Percentiles rank a stretch among this genome's conserved stretches.
phyloP scores from a whole-genome alignment of 2,888 invertebrate genomes.

The Heliconius charithonia region DNA sequence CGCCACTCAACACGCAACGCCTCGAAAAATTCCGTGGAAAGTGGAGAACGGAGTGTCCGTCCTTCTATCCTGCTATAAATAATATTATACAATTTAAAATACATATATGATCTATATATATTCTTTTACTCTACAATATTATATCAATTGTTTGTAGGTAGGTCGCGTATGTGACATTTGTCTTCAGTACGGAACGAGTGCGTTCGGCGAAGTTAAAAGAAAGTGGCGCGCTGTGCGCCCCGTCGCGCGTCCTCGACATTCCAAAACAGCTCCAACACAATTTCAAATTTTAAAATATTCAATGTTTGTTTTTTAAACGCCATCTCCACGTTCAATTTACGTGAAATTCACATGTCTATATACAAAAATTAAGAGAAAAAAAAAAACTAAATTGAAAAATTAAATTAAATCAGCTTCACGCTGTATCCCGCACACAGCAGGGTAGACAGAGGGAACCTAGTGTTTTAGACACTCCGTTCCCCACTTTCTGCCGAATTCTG shows the following conservation, averaged over 20 bases:
- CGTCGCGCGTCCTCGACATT: conserved; percentile 67
- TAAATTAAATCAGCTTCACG: too few species aligned
- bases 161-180: conserved; percentile 58
- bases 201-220: conserved; percentile 74
- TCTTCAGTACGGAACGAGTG: conserved; percentile 51
- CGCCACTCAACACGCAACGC: too few species aligned
- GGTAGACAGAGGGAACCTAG: too few species aligned
- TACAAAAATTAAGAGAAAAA: background rate
- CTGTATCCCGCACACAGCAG: too few species aligned
- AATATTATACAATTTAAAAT: too few species aligned
- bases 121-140: background rate
- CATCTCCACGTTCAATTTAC: too few species aligned
- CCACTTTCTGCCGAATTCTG: too few species aligned
- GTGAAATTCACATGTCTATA: background rate
- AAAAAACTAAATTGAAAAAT: background rate
- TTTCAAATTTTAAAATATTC: conserved; percentile 47
- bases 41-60: too few species aligned
- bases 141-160: background rate
- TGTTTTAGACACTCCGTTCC: too few species aligned
- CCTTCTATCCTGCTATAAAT: too few species aligned
- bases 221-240: conserved; percentile 69
- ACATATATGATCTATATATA: background rate
- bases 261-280: conserved; percentile 56
- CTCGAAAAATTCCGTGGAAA: too few species aligned
- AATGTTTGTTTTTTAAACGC: conserved; percentile 37